A percentile compares a stretch with the other conserved stretches of the same genome.
phyloP scores from a whole-genome alignment of 2,113 vertebrate genomes.

The Odocoileus hemionus region DNA sequence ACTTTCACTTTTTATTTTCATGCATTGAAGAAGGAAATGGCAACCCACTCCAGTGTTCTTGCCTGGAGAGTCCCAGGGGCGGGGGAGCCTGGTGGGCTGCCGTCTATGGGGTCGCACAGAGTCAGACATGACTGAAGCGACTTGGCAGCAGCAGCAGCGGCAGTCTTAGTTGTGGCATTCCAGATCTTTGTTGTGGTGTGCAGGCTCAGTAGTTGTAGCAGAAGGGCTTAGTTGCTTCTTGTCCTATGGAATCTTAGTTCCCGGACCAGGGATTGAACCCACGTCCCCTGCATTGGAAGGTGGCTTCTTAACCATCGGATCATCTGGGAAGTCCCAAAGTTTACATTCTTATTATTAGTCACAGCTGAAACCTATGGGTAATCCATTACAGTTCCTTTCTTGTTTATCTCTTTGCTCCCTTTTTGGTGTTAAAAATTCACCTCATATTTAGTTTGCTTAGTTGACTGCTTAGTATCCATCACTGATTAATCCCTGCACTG shows the following conservation, averaged over 20 bases:
- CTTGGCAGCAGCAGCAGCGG: too few species aligned
- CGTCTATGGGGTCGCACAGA: too few species aligned
- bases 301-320: not conserved
- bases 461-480: not conserved
- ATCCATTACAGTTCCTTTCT: not conserved
- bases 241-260: not conserved
- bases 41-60: too few species aligned
- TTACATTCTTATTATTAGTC: not conserved
- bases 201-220: not conserved
- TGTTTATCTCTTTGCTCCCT: not conserved
- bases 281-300: not conserved
- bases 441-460: not conserved
- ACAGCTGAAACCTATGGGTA: not conserved
- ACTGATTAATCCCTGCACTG: not conserved
- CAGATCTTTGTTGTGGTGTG: not conserved
- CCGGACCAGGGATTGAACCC: not conserved
- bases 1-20: too few species aligned
- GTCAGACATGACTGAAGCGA: too few species aligned
- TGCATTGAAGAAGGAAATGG: too few species aligned
- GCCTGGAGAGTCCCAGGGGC: too few species aligned
- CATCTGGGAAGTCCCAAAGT: not conserved
- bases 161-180: not conserved
- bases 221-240: not conserved
- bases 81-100: too few species aligned
- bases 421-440: not conserved